Evolutionary conservation across 2,797 vertebrate genomes (phyloP).

Genomic region (Leptodactylus fallax): DNA sequence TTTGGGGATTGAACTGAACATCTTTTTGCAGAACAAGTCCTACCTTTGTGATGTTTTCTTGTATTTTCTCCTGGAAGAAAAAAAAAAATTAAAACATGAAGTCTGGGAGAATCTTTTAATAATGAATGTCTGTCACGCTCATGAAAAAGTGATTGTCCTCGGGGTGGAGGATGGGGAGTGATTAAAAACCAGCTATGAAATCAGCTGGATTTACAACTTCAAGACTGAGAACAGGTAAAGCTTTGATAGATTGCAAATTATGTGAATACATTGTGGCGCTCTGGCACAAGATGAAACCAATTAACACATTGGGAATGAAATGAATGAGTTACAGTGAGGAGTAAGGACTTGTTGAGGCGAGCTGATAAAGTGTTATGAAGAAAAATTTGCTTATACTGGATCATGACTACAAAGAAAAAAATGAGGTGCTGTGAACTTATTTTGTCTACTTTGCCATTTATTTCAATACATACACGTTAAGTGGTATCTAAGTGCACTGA

Average conservation of each 20-base stretch:
- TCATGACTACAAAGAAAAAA: not conserved
- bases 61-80: slow-evolving; percentile 90
- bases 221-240: slow-evolving; percentile 4
- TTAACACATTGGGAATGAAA: slow-evolving; percentile 1
- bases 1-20: not conserved
- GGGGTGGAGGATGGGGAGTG: slow-evolving; percentile 10
- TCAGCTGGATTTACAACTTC: not conserved
- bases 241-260: not conserved
- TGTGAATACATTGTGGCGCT: not conserved
- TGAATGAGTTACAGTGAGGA: not conserved
- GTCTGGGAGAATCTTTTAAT: not conserved
- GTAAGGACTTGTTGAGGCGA: not conserved
- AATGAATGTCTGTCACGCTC: slow-evolving; percentile 9
- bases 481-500: no score
- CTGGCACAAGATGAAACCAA: not conserved
- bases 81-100: slow-evolving; percentile 54
- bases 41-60: slow-evolving; percentile 99
- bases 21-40: slow-evolving; percentile 73
- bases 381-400: not conserved
- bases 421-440: not conserved
- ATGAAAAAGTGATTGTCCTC: slow-evolving; percentile 18
- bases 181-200: not conserved
- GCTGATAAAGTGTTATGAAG: not conserved
- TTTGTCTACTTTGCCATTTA: no score
- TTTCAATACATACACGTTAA: no score